phyloP scores from a whole-genome alignment of 2,797 vertebrate species.

The Rhabdophis nuchalis region DNA sequence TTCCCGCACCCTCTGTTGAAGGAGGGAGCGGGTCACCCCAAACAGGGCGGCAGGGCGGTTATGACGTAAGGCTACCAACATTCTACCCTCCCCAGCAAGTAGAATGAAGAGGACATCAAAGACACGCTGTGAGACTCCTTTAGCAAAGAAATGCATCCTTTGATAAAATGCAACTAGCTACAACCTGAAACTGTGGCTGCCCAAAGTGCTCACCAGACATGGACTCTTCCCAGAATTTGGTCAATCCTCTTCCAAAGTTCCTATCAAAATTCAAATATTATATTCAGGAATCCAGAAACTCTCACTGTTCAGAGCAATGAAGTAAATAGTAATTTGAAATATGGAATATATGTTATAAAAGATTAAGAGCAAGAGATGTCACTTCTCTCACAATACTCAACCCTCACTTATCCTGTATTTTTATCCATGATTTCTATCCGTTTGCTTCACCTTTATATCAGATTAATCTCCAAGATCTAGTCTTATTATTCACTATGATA shows the following conservation, averaged over 20 bases:
- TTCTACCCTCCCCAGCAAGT: no score
- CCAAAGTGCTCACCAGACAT: accelerated
- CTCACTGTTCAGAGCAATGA: background rate
- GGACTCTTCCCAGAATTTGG: background rate
- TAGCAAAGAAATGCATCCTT: no score
- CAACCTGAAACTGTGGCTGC: background rate
- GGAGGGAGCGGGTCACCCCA: no score
- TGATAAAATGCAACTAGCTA: no score
- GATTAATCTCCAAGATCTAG: background rate
- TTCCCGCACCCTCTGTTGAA: no score
- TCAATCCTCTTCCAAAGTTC: background rate
- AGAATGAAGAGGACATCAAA: no score
- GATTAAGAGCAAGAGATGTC: background rate
- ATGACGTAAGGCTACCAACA: no score
- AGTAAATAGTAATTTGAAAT: background rate
- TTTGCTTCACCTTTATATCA: background rate
- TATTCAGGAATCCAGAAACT: background rate
- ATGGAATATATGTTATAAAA: background rate
- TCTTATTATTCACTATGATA: background rate
- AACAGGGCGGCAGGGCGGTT: no score
- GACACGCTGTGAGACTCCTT: no score
- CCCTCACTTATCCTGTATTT: no score
- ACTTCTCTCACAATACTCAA: background rate
- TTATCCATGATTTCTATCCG: background rate
- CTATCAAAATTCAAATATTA: background rate